Base-by-base conservation (phyloP, 23 tunicate genomes). In the Trididemnum miniatum region DNA sequence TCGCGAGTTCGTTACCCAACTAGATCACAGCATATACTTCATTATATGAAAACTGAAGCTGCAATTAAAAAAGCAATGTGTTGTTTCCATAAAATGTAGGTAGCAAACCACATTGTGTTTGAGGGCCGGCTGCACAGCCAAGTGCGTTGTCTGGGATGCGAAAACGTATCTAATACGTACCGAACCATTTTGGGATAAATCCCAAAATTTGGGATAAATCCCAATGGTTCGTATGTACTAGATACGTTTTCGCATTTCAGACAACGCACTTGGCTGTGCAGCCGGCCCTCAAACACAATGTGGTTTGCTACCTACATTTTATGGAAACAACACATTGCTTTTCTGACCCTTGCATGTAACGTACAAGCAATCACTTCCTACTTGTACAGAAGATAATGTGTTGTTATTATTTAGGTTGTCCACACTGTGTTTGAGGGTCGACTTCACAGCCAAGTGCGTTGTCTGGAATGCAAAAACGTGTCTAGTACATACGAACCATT, bases 151-250 rank as follows among this genome's bases (percentile, higher is more conserved):
- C 31, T 86, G 71, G 86, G 86, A 32, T 95, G 99, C 71, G 77
- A 85, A 4, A 57, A 95, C 54, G 63, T 79, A 2, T 89, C 99
- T 1, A 76, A 86, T 28, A 90, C 85, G 2, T 78, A 69, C 38
- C n/a, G 99, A 95, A 76, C 89, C 92, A 0, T 95, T 95, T 63
- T 89, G 94, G 91, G 99, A 89, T 35, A 95, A 35, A 85, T 89
- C 94, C 91, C 94, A 89, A 63, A 95, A n/a, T n/a, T n/a, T n/a
- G n/a, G n/a, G n/a, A n/a, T n/a, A n/a, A n/a, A n/a, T n/a, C n/a
- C n/a, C n/a, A n/a, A 95, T 0, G 92, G 89, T 76, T 95, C 99
- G 38, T 69, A 78, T 3, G 85, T 90, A 28, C 89, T 76, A 1
- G 99, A 89, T 2, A 79, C 63, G 54, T 95, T 57, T 4, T 85